Base-by-base conservation (phyloP, 2,797 vertebrate genomes). In the Cyclopterus lumpus region DNA sequence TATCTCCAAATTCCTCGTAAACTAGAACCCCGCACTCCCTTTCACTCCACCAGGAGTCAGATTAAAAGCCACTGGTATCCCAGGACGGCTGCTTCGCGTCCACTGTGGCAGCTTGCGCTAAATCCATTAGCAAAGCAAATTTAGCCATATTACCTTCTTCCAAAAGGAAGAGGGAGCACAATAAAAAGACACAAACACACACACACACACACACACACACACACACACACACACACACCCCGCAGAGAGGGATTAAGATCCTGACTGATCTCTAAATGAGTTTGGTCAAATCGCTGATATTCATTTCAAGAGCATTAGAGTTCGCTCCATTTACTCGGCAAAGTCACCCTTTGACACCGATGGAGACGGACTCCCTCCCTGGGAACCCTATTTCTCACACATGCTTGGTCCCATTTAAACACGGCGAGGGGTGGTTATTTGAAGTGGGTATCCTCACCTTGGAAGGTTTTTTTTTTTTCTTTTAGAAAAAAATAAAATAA, bases 231-330 rank as follows among this genome's bases (percentile, higher is more conserved):
- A 81, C 86, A 75, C 88, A 75, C 88, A 26, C 82, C 91, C 89
- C 67, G 73, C 36, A 69, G 86, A 88, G 80, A 88, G 67, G 93
- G 95, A 93, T 95, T 95, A 93, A 91, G 80, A 67, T 76, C 82
- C 91, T 86, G 88, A 94, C 94, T 95, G 95, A 95, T 95, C 94
- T 93, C 87, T 94, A 95, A 95, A 95, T 95, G 94, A 95, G 94
- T 95, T 94, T 94, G 93, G 92, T 94, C 93, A 95, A 95, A 93
- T 92, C 55, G 81, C 87, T 85, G 88, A 94, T 95, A 94, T 94
- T 96, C 92, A 95, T 96, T 95, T 95, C 88, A 92, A 93, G 86
- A 91, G 95, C 90, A 93, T 96, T 95, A 95, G 87, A 70, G 86
- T 63, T 89, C 44, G 91, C 90, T 92, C 92, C 92, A 93, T 95